Conservation (phyloP, 2,797 vertebrate genomes). For the Gallinago nigripennis region DNA sequence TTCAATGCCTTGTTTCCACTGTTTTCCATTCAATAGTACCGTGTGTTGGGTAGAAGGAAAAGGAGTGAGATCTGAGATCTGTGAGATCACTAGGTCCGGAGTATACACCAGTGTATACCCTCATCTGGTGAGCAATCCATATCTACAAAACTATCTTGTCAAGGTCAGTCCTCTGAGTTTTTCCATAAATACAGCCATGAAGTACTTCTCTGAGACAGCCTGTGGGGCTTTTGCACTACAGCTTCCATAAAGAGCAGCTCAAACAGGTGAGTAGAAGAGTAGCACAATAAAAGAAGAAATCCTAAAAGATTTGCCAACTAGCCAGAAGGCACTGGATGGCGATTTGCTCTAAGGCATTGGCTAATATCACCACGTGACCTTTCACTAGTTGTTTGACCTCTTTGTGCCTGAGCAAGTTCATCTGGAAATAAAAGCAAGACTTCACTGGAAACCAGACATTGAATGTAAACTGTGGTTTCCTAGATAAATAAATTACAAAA, state of each 20-base stretch:
- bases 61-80: neutral
- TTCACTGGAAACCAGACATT: slow-evolving; percentile 72
- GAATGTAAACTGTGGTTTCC: slow-evolving; percentile 75
- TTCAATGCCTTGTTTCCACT: neutral
- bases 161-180: neutral
- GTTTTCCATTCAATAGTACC: neutral
- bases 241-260: neutral
- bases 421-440: slow-evolving; percentile 62
- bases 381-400: slow-evolving; percentile 19
- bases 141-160: neutral
- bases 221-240: neutral
- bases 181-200: neutral
- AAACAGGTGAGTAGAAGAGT: neutral
- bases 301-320: neutral
- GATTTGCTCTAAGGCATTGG: neutral
- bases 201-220: neutral
- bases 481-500: slow-evolving; percentile 75
- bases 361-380: slow-evolving; percentile 42
- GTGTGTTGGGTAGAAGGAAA: neutral
- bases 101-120: neutral
- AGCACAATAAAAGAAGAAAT: neutral
- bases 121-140: neutral
- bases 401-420: slow-evolving; percentile 45
- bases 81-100: neutral
- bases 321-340: neutral